A percentile compares a stretch with the other conserved stretches of the same genome.
These are phyloP conservation scores for Dasysyrphus tricinctus DNA, from an alignment of 2,888 invertebrate genomes.

Conservation along the genomic window DNA sequence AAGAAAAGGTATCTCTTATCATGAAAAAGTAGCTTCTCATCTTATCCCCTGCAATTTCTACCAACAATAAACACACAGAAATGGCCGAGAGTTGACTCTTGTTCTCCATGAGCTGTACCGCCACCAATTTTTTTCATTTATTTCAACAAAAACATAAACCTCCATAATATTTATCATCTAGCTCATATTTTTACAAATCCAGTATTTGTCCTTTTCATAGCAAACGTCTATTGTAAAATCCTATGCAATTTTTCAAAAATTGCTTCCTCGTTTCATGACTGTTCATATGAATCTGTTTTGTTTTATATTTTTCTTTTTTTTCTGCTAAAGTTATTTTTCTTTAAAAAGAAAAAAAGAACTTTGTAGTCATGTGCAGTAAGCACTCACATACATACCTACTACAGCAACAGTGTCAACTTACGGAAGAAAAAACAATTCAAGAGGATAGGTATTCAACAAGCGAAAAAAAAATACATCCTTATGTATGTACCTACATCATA, in stretches of 20 bases:
- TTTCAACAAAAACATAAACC: too few relatives aligned
- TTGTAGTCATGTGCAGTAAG: background rate
- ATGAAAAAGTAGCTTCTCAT: too few relatives aligned
- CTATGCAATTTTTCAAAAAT: slow-evolving; percentile 56
- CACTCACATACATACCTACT: background rate
- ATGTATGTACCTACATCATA: background rate
- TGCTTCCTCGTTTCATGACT: slow-evolving; percentile 52
- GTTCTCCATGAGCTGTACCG: too few relatives aligned
- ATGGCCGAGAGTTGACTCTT: too few relatives aligned
- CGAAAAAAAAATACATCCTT: too few relatives aligned
- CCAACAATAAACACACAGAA: too few relatives aligned
- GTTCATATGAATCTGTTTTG: slow-evolving; percentile 4
- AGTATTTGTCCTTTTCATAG: background rate
- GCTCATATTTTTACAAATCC: background rate
- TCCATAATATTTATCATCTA: too few relatives aligned
- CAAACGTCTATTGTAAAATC: background rate
- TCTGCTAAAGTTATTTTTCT: background rate
- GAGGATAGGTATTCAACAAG: background rate
- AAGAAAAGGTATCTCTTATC: too few relatives aligned
- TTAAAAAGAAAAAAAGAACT: background rate
- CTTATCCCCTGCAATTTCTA: too few relatives aligned
- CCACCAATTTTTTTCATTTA: too few relatives aligned
- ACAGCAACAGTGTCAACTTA: slow-evolving; percentile 26
- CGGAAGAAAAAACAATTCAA: background rate
- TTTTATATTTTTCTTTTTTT: slow-evolving; percentile 5